Conservation (phyloP, 2,797 vertebrate genomes). For the Petrocephalus schoutedeni region DNA sequence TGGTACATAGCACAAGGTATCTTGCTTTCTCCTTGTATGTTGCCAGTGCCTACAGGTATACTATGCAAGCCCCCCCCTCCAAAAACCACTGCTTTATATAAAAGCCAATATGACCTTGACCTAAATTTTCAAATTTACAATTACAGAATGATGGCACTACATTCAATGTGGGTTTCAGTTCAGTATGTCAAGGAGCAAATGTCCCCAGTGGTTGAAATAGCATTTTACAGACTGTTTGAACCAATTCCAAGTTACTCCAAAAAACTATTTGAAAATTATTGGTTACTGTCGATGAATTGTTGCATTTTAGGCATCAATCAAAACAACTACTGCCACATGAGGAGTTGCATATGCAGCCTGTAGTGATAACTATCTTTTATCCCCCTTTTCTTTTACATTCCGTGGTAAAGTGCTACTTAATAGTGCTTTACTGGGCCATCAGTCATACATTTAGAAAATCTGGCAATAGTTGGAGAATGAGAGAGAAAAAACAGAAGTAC, state of each 20-base stretch:
- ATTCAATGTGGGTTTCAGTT: constrained; percentile 25
- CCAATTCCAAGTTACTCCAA: constrained; percentile 19
- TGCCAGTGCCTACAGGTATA: constrained; percentile 58
- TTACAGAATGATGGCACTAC: constrained; percentile 18
- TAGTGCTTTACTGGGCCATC: constrained; percentile 16
- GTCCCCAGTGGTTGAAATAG: constrained; percentile 40
- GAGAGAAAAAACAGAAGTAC: background rate
- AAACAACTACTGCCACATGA: background rate
- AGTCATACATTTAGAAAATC: constrained; percentile 15
- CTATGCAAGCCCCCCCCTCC: constrained; percentile 58
- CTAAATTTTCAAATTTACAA: constrained; percentile 44
- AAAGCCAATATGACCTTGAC: constrained; percentile 40
- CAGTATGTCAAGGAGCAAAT: constrained; percentile 35
- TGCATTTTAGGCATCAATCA: background rate
- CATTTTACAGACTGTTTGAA: constrained; percentile 32
- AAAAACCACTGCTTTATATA: constrained; percentile 56
- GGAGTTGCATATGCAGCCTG: background rate
- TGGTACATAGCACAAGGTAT: constrained; percentile 6
- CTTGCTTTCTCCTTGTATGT: constrained; percentile 37
- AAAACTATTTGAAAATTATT: background rate
- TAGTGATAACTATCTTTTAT: background rate
- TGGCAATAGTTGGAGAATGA: background rate
- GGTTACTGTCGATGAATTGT: background rate
- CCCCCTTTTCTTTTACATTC: constrained; percentile 21
- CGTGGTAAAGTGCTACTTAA: constrained; percentile 15